phyloP scores from a whole-genome alignment of 2,888 invertebrate species.

The Chelonus formosanus region DNA sequence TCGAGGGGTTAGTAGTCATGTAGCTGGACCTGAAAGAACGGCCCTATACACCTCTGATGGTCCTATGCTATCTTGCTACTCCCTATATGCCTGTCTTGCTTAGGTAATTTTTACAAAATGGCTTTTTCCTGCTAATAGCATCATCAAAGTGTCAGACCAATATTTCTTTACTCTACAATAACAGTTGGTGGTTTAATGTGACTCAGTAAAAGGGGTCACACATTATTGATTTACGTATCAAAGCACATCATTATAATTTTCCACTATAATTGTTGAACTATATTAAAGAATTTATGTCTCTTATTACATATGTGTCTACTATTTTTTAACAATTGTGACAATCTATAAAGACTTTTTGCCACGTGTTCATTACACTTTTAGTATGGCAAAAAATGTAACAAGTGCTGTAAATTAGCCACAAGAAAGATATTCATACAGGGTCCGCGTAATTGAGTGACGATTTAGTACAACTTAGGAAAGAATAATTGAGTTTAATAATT shows the following conservation, averaged over 20 bases:
- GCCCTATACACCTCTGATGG: neutral
- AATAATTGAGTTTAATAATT: slow-evolving; percentile 38
- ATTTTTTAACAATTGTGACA: too few species aligned
- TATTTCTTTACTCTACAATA: slow-evolving; percentile 15
- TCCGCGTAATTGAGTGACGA: slow-evolving; percentile 26
- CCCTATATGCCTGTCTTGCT: slow-evolving; percentile 40
- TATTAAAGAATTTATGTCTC: too few species aligned
- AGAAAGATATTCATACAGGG: slow-evolving; percentile 28
- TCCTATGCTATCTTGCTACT: neutral
- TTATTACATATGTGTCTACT: too few species aligned
- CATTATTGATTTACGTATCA: slow-evolving; percentile 41
- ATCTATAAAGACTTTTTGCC: too few species aligned
- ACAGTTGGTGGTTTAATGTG: slow-evolving; percentile 7
- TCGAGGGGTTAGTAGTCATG: slow-evolving; percentile 30
- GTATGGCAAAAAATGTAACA: slow-evolving; percentile 20
- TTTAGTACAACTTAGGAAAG: slow-evolving; percentile 18
- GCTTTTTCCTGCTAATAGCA: slow-evolving; percentile 44
- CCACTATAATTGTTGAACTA: too few species aligned
- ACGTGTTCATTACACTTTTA: too few species aligned
- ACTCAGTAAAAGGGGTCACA: slow-evolving; percentile 23
- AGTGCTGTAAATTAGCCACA: slow-evolving; percentile 11
- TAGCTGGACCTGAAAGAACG: slow-evolving; percentile 15
- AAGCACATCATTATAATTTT: slow-evolving; percentile 19
- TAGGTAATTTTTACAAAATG: slow-evolving; percentile 54
- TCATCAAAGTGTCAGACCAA: slow-evolving; percentile 30